Evolutionary conservation across 1,140 invertebrate species (phyloP), one percentile per base, ranked within the genome.

Genomic region (Linepithema humile): DNA sequence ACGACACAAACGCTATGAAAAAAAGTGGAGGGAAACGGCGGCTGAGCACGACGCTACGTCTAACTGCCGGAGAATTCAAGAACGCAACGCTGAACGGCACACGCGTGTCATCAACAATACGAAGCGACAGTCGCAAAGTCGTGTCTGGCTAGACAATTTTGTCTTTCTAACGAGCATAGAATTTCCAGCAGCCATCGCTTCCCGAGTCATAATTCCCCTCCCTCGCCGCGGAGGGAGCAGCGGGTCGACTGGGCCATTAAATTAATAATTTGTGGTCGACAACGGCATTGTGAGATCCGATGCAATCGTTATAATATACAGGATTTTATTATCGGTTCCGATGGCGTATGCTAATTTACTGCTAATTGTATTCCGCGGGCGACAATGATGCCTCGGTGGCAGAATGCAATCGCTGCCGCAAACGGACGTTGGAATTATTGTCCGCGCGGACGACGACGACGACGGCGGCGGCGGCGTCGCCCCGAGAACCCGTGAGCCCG

Each of bases 251-350:
- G 88, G 89, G 92, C 89, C 92, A 92, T 94, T 94, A 94, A 94
- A 94, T 94, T 92, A 94, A 94, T 94, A 94, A 94, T 94, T 94
- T 94, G 94, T 94, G 94, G 93, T 93, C 92, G 92, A 92, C 91
- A 91, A 85, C 89, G 92, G 90, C 93, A 94, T 94, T 94, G 93
- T 94, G 93, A 94, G 92, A 93, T 94, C 93, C 90, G 89, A 94
- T 91, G 93, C 93, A 94, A 94, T 94, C 93, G 93, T 94, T 94
- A 93, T 94, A 94, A 94, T 94, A 93, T 93, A 91, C 92, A 87
- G 90, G 90, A 94, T 94, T 94, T 94, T 94, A 94, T 94, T 94
- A 93, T 94, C 92, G 91, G 89, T 85, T 85, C 91, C 90, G 91
- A 92, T 92, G 91, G 90, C 92, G 80, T 92, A 94, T 94, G 94